Evolutionary conservation across 2,113 vertebrate species (phyloP), one percentile per base, ranked within the genome.

Genomic region (Pelvicachromis taeniatus): DNA sequence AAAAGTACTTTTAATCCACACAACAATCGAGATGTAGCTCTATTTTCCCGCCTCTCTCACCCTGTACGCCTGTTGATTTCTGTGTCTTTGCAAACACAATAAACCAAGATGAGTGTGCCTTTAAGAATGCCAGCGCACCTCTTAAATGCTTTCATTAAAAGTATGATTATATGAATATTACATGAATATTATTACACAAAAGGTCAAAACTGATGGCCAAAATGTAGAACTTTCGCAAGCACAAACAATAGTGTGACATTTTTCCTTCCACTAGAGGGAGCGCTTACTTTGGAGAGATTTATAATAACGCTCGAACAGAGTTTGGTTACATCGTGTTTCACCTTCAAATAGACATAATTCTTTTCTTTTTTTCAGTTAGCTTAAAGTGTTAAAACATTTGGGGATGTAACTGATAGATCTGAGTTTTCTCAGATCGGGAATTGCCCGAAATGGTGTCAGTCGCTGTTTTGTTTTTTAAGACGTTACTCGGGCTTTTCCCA

Each of bases 201-300:
- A 4, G 16, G 17, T 52, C 10, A 75, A 19, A 31, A 52, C 7
- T 19, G 0, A 75, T 31, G 26, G 17, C 16, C 42, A 50, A 13
- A 17, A 52, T 33, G 16, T 2, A n/a, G 29, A 75, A 75, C 45
- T 52, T 75, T n/a, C 17, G 26, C 8, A 52, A 31, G 23, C 6
- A 33, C 26, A 75, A 52, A 26, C 42, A 50, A 52, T 75, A 9
- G 2, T 6, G 65, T 80, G 16, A 14, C 50, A 9, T 3, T 4
- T 13, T 68, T 38, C 14, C 2, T 0, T 29, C 93, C 92, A 53
- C 86, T 91, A 95, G 94, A 92, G 92, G 92, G 92, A 9, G 95
- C 92, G 31, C 84, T 31, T 52, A 82, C 42, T 86, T 68, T 8
- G 77, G 59, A 6, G 40, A 88, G n/a, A 23, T 21, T 42, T 12